These are phyloP conservation scores for Serilophus lunatus DNA, from an alignment of 2,113 vertebrate species.

Conservation along the genomic window DNA sequence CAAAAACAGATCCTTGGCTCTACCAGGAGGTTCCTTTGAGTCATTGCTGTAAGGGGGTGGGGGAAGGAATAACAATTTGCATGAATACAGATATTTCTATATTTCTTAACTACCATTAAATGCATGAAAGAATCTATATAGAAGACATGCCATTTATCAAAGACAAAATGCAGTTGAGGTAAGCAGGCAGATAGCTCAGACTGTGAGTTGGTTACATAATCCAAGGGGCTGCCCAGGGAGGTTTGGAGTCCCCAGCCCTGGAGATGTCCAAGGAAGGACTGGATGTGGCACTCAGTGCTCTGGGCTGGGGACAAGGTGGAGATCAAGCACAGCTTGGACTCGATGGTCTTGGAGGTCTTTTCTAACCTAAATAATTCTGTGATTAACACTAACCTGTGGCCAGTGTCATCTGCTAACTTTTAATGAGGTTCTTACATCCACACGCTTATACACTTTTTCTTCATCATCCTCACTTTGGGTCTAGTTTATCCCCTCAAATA, in stretches of 20 bases:
- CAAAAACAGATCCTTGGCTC: not conserved
- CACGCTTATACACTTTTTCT: not conserved
- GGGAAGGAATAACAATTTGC: not conserved
- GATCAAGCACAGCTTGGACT: not conserved
- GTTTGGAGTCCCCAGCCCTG: not conserved
- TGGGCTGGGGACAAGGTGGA: not conserved
- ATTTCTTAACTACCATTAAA: not conserved
- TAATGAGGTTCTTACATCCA: not conserved
- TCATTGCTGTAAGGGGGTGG: not conserved
- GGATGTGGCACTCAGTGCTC: not conserved
- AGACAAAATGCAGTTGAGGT: not conserved
- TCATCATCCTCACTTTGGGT: not conserved
- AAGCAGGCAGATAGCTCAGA: not conserved
- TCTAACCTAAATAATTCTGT: not conserved
- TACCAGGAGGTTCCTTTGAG: not conserved
- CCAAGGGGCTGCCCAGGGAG: not conserved
- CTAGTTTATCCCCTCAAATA: not conserved
- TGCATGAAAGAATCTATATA: not conserved
- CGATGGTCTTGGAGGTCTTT: not conserved
- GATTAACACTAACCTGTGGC: not conserved
- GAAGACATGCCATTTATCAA: not conserved
- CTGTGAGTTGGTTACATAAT: no score
- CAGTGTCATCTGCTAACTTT: not conserved
- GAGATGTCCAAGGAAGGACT: not conserved
- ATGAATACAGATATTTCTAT: not conserved